Evolutionary conservation across 2,888 invertebrate genomes (phyloP).

Genomic region (Mongoloraphidia duomilia): DNA sequence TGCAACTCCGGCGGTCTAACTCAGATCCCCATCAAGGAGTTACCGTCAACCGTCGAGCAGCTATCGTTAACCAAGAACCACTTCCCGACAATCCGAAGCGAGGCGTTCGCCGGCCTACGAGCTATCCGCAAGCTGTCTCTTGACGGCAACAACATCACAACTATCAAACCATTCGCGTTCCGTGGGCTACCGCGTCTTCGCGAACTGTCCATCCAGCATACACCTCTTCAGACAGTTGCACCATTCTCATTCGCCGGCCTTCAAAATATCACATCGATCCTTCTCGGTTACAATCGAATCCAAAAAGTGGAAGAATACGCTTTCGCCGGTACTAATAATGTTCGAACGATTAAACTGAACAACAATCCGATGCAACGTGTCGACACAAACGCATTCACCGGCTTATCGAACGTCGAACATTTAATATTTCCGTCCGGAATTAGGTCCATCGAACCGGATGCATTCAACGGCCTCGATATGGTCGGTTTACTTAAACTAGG

Average conservation of each 20-base stretch:
- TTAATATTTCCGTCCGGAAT: conserved; percentile 75
- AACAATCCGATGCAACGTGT: conserved; percentile 75
- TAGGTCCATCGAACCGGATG: conserved; percentile 57
- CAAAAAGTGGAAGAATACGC: conserved; percentile 50
- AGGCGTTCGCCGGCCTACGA: conserved; percentile 71
- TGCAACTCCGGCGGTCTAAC: conserved; percentile 75
- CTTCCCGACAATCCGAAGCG: conserved; percentile 64
- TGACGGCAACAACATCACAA: conserved; percentile 75
- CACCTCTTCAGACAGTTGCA: conserved; percentile 64
- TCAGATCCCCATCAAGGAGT: conserved; percentile 59
- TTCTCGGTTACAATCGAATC: conserved; percentile 42
- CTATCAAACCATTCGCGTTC: conserved; percentile 75
- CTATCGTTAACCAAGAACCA: conserved; percentile 75
- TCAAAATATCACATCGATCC: conserved; percentile 61
- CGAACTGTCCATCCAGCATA: conserved; percentile 74
- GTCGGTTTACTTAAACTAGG: conserved; percentile 70
- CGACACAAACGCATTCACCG: conserved; percentile 70
- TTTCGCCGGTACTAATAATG: conserved; percentile 75
- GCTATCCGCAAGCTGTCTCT: conserved; percentile 67
- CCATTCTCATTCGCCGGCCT: conserved; percentile 74
- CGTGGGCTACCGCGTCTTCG: conserved; percentile 63
- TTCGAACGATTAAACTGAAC: conserved; percentile 65
- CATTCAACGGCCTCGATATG: conserved; percentile 67
- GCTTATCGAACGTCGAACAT: conserved; percentile 67
- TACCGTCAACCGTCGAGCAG: conserved; percentile 69